These are phyloP conservation scores for Lingula anatina DNA, from an alignment of 2,888 invertebrate genomes.

Conservation along the genomic window DNA sequence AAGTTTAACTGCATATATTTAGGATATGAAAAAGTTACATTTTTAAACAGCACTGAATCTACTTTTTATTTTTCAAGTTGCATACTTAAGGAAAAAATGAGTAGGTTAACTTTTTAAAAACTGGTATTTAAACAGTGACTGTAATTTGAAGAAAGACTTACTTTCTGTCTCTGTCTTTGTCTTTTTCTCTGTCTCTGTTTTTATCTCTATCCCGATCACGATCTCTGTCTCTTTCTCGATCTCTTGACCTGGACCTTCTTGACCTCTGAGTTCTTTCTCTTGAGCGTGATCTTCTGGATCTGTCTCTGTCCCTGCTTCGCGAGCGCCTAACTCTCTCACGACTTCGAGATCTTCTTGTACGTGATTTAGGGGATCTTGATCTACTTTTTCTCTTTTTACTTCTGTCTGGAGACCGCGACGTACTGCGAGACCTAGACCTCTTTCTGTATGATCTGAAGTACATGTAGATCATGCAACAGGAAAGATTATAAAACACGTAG, in stretches of 20 bases:
- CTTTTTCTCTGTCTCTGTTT: conserved; percentile 28
- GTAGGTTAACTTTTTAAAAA: too few relatives aligned
- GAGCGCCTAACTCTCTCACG: conserved; percentile 17
- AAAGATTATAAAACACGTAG: too few relatives aligned
- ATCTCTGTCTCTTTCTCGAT: conserved; percentile 26
- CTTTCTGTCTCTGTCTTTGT: conserved; percentile 16
- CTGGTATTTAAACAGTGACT: too few relatives aligned
- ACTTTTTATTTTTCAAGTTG: too few relatives aligned
- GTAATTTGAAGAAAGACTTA: background rate
- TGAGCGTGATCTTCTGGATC: conserved; percentile 13
- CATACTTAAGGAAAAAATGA: too few relatives aligned
- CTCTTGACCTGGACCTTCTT: conserved; percentile 29
- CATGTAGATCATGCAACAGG: too few relatives aligned
- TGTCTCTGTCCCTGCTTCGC: background rate
- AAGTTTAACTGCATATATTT: too few relatives aligned
- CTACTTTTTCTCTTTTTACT: conserved; percentile 14
- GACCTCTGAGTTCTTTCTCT: conserved; percentile 6
- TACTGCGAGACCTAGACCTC: conserved; percentile 10
- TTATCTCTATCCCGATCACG: conserved; percentile 20
- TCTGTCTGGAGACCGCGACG: background rate
- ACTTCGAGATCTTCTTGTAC: conserved; percentile 13
- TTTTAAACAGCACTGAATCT: too few relatives aligned
- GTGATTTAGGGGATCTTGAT: background rate
- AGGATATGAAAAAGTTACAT: too few relatives aligned
- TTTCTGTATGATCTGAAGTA: conserved; percentile 33